Percentiles rank a stretch among this genome's conserved stretches.
These are phyloP conservation scores for Coreius guichenoti DNA, from an alignment of 2,797 vertebrate species.

Conservation along the genomic window DNA sequence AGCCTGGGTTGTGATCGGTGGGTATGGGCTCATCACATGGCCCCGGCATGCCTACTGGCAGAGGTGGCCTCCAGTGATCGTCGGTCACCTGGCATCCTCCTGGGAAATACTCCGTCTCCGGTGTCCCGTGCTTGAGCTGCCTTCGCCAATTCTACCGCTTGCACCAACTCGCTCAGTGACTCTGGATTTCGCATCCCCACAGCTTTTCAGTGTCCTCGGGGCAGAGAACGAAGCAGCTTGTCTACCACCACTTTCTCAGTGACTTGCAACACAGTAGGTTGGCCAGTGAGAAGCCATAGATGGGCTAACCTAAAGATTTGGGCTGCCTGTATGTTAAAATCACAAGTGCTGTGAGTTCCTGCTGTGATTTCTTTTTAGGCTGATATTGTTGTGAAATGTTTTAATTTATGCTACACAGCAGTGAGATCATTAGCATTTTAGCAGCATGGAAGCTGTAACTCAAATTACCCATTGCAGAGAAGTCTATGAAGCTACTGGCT, in stretches of 20 bases:
- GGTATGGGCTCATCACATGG: not conserved
- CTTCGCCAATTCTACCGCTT: not conserved
- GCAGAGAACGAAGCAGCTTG: not conserved
- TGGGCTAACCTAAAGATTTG: not conserved
- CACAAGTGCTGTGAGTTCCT: not conserved
- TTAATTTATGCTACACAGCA: conserved; percentile 56
- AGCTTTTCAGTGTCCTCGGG: not conserved
- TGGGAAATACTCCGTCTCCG: not conserved
- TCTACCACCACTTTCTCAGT: not conserved
- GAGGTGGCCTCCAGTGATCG: too few relatives aligned
- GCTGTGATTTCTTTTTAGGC: not conserved
- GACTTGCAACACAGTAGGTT: not conserved
- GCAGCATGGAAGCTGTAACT: conserved; percentile 54
- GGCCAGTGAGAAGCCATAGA: not conserved
- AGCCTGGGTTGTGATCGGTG: not conserved
- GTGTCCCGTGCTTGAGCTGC: not conserved
- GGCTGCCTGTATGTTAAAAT: not conserved
- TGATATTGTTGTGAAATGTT: conserved; percentile 20
- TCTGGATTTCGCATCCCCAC: not conserved
- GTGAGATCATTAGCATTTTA: conserved; percentile 54
- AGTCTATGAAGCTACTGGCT: conserved; percentile 53
- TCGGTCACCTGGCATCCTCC: too few relatives aligned
- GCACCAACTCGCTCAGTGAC: not conserved
- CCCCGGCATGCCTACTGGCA: not conserved
- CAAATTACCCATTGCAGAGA: conserved; percentile 54